Base-by-base conservation (phyloP, 1,140 invertebrate genomes). In the Atta texana region DNA sequence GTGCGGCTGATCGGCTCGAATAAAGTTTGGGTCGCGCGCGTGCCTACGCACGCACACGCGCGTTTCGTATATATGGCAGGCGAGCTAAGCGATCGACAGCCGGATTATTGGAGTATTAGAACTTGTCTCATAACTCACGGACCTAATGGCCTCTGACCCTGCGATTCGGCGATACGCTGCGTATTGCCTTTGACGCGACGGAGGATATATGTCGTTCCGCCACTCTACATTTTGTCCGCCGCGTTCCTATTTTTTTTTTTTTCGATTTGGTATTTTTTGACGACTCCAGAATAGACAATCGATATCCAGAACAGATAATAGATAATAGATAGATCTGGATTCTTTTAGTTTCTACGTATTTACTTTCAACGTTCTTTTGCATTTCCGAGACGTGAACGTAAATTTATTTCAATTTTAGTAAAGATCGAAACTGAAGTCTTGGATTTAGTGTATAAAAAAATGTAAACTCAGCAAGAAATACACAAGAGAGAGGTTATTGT, bases 91-190 rank as follows among this genome's bases (percentile, higher is more conserved):
- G 92, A 94, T 95, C 93, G 92, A 91, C 94, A 94, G 92, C 91
- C 92, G 93, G 93, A 94, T 95, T 95, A 95, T 95, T 94, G 94
- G 93, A 93, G 94, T 94, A 95, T 95, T 92, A 95, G 91, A 95
- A 94, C 93, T 94, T 94, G 93, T 92, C 93, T 92, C 94, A 94
- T 95, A 95, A 95, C 94, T 94, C 93, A 95, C 88, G 84, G 68
- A 88, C 87, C 92, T 94, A 95, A 95, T 95, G 94, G 93, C 88
- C 92, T 93, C 88, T 89, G 90, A 88, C 90, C 89, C 81, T 87
- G 82, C 87, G 86, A 89, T 89, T 87, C 61, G 75, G 39, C 68
- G 63, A 76, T 85, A 68, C 87, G 72, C 90, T 91, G 88, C 88
- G 90, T 91, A 92, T 92, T 94, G 93, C 92, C 89, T 92, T 94